These are phyloP conservation scores for Thamnophis sirtalis DNA, from an alignment of 2,113 vertebrate species.

Conservation along the genomic window DNA sequence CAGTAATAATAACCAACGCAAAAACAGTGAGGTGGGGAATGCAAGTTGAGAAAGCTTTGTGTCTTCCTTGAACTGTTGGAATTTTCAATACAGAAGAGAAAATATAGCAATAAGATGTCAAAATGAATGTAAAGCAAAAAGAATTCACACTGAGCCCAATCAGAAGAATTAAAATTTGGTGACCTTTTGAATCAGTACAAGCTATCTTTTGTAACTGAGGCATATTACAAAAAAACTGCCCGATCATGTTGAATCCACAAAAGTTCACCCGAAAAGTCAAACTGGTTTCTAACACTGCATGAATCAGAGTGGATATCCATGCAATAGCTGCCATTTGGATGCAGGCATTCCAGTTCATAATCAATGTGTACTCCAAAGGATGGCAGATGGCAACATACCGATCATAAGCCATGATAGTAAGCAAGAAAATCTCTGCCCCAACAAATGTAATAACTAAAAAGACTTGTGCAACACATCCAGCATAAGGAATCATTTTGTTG, in stretches of 20 bases:
- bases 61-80: not conserved
- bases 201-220: not conserved
- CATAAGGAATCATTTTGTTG: not conserved
- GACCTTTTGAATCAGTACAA: not conserved
- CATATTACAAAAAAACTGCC: constrained; percentile 8
- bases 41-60: constrained; percentile 3
- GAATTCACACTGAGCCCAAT: not conserved
- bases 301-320: not conserved
- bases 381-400: constrained; percentile 9
- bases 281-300: not conserved
- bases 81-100: not conserved
- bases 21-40: not conserved
- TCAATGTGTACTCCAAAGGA: not conserved
- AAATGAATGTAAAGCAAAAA: not conserved
- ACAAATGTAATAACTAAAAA: not conserved
- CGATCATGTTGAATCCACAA: not conserved
- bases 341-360: not conserved
- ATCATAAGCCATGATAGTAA: constrained; percentile 7
- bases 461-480: constrained; percentile 4
- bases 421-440: not conserved
- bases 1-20: not conserved
- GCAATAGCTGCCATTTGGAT: not conserved
- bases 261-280: not conserved
- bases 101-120: not conserved
- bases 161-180: not conserved